These are phyloP conservation scores for Corythornis cristatus DNA, from an alignment of 2,113 vertebrate genomes.

Conservation along the genomic window DNA sequence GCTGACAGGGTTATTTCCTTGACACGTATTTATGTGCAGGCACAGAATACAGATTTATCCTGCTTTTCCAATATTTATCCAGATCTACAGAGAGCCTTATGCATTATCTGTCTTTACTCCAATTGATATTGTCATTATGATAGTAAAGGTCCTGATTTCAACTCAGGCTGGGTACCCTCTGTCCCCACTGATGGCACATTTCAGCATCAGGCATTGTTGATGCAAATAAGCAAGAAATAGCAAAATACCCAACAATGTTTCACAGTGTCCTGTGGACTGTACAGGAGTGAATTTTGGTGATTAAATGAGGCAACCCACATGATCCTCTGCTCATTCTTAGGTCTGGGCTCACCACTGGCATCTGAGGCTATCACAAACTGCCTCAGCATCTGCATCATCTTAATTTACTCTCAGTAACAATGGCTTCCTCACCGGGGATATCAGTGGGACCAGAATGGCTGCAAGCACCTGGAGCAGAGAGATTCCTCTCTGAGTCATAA, in stretches of 20 bases:
- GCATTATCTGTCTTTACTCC: not conserved
- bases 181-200: not conserved
- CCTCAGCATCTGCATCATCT: not conserved
- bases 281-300: not conserved
- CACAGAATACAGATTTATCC: not conserved
- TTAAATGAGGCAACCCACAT: not conserved
- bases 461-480: not conserved
- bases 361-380: not conserved
- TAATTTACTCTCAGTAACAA: not conserved
- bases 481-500: slow-evolving; percentile 35
- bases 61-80: not conserved
- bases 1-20: not conserved
- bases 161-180: not conserved
- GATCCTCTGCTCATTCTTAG: not conserved
- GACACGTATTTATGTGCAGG: not conserved
- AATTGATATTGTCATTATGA: not conserved
- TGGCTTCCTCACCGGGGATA: not conserved
- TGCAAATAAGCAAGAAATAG: not conserved
- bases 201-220: not conserved
- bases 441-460: not conserved
- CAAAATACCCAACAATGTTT: not conserved
- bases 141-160: not conserved
- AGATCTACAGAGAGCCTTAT: not conserved
- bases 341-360: not conserved
- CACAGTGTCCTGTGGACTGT: not conserved